phyloP scores from a whole-genome alignment of 2,888 invertebrate species.

The Laspeyria flexula region DNA sequence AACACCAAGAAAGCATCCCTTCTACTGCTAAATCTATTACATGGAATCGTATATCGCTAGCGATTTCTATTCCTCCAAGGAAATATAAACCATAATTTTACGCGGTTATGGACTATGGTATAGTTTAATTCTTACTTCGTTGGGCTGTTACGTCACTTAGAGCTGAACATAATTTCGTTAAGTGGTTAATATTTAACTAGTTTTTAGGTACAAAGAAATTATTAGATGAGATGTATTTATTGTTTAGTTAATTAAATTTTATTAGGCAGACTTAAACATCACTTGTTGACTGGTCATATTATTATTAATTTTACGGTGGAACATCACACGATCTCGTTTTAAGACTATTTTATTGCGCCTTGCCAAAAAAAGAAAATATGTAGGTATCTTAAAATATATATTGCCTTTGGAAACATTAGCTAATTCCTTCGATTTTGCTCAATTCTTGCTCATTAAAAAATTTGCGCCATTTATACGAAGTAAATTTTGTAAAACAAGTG shows the following conservation, averaged over 20 bases:
- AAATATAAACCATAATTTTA: no score
- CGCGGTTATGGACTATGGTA: no score
- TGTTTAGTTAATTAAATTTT: slow-evolving; percentile 51
- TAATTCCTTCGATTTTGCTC: slow-evolving; percentile 54
- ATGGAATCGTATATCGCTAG: no score
- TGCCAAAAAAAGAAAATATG: no score
- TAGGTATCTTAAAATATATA: slow-evolving; percentile 46
- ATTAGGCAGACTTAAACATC: slow-evolving; percentile 58
- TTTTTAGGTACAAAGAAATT: slow-evolving; percentile 45
- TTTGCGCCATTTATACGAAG: background rate
- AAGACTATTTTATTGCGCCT: slow-evolving; percentile 74
- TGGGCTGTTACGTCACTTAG: no score
- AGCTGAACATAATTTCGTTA: no score
- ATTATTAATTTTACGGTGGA: slow-evolving; percentile 34
- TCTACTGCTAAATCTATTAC: no score
- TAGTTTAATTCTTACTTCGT: no score
- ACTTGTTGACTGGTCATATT: slow-evolving; percentile 69
- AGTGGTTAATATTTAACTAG: slow-evolving; percentile 27
- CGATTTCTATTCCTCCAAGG: no score
- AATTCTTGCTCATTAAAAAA: slow-evolving; percentile 61
- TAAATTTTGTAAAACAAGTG: background rate
- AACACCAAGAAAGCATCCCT: no score
- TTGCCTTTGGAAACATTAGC: slow-evolving; percentile 44
- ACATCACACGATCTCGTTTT: slow-evolving; percentile 79
- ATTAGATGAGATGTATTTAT: slow-evolving; percentile 53